Conservation (phyloP, 2,797 vertebrate species). For the Leucoraja ocellata region DNA sequence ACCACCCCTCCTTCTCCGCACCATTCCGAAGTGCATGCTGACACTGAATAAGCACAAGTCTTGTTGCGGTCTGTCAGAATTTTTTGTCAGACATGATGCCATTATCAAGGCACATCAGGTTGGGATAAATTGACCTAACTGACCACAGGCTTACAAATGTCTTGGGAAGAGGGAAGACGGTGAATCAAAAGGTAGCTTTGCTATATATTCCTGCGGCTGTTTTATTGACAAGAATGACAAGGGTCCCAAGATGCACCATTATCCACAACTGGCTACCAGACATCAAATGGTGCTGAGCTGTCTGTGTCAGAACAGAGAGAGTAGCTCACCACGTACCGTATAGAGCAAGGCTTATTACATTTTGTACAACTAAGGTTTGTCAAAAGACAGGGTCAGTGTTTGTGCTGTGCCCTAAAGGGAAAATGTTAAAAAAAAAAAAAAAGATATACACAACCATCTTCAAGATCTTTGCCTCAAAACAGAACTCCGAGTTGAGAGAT, state of each 20-base stretch:
- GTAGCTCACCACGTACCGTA: constrained; percentile 61
- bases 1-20: not conserved
- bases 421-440: constrained; percentile 57
- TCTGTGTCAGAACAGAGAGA: constrained; percentile 79
- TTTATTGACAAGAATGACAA: constrained; percentile 97
- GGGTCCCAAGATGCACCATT: constrained; percentile 96
- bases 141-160: constrained; percentile 64
- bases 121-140: constrained; percentile 72
- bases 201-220: constrained; percentile 65
- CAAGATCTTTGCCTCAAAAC: constrained; percentile 59
- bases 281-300: constrained; percentile 86
- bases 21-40: constrained; percentile 41
- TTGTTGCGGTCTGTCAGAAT: constrained; percentile 62
- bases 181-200: constrained; percentile 80
- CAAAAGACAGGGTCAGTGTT: constrained; percentile 76
- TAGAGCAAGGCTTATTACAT: constrained; percentile 71
- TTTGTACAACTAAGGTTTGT: constrained; percentile 83
- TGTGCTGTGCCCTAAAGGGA: constrained; percentile 74
- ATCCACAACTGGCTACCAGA: constrained; percentile 89
- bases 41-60: constrained; percentile 54
- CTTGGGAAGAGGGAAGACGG: constrained; percentile 68
- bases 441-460: constrained; percentile 60
- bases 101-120: constrained; percentile 72
- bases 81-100: constrained; percentile 61
- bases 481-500: constrained; percentile 60